Base-by-base conservation (phyloP, 2,888 invertebrate species). In the Syrphus vitripennis region DNA sequence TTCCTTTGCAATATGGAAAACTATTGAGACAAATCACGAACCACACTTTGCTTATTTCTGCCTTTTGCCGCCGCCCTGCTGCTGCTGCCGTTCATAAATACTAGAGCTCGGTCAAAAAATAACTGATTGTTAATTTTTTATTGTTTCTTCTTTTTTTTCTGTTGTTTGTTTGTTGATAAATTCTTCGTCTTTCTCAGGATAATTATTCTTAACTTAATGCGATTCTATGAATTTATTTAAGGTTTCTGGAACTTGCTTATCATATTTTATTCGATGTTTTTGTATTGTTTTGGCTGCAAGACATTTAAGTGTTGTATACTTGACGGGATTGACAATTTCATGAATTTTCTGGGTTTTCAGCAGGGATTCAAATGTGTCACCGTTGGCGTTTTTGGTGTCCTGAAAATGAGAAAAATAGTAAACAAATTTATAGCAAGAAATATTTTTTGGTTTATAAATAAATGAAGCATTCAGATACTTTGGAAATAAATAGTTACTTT, bases 271-370 rank as follows among this genome's bases (percentile, higher is more conserved):
- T 88, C 94, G 93, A 91, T 95, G 95, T 91, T 95, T 94, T 90
- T 95, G 95, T 75, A 98, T 95, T 4, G 95, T 95, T 88, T 96
- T 94, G 12, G 98, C 97, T 14, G 98, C 97, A 80, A 97, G 94
- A 92, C 98, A 98, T 90, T 96, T 95, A 88, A 98, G 94, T 81
- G 95, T 95, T 57, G 96, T 96, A 92, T 96, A 96, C 88, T 95
- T 95, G 61, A 97, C 93, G 7, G 96, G 96, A 92, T 96, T 96
- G 55, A 97, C 94, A 87, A 96, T 93, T 89, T 95, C 93, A 88
- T 94, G 94, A 71, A 95, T 93, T 87, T 93, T 93, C 90, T 95
- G 95, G 70, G 94, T 94, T 69, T 94, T 93, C 74, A 96, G 93
- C 87, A 97, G 93, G 87, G 94, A 94, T 88, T 95, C 95, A 89